These are phyloP conservation scores for Centropyge bicolor DNA, from an alignment of 2,797 vertebrate species.

Conservation along the genomic window DNA sequence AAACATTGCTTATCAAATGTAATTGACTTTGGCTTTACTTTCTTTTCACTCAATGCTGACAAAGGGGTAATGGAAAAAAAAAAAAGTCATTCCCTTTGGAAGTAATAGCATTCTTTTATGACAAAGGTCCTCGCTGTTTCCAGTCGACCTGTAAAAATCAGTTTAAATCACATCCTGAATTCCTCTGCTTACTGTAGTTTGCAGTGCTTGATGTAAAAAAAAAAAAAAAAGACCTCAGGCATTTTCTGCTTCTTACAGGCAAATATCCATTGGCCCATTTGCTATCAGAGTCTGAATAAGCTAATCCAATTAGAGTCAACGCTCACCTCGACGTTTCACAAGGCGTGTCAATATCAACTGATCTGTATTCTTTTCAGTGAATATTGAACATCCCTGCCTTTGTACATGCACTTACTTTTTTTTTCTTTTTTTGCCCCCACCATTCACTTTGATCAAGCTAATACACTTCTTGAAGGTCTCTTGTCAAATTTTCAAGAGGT, in stretches of 20 bases:
- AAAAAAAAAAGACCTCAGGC: conserved; percentile 1
- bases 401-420: conserved; percentile 30
- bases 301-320: conserved; percentile 43
- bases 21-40: conserved; percentile 99
- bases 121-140: conserved; percentile 48
- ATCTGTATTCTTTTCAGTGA: conserved; percentile 33
- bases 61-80: conserved; percentile 63
- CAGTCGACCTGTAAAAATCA: conserved; percentile 42
- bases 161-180: conserved; percentile 45
- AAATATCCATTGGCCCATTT: conserved; percentile 30
- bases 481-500: conserved; percentile 65
- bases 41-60: conserved; percentile 88
- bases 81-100: conserved; percentile 60
- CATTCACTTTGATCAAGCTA: conserved; percentile 58
- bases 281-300: conserved; percentile 20
- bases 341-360: conserved; percentile 56
- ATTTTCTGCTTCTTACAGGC: conserved; percentile 27
- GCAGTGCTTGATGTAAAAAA: background rate
- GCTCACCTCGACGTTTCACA: conserved; percentile 41
- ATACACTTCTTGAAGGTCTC: conserved; percentile 55
- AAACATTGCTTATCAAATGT: conserved; percentile 99
- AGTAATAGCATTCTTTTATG: conserved; percentile 57
- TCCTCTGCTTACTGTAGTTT: conserved; percentile 25
- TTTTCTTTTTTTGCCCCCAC: background rate
- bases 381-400: conserved; percentile 37